phyloP scores from a whole-genome alignment of 2,797 vertebrate species.

The Psittacula echo region DNA sequence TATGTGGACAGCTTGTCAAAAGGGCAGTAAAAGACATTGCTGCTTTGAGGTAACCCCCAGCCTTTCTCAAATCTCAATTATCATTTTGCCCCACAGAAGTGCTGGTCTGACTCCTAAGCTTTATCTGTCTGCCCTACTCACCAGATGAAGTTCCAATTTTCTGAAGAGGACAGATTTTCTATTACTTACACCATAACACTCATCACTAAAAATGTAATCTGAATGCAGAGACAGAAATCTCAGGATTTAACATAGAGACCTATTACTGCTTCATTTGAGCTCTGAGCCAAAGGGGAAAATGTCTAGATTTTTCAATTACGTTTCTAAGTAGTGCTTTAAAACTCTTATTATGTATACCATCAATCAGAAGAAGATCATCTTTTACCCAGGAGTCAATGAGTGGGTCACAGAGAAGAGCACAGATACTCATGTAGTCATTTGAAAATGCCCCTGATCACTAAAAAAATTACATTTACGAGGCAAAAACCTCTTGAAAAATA shows the following conservation, averaged over 20 bases:
- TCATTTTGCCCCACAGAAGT: not conserved
- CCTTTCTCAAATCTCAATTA: not conserved
- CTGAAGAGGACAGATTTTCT: conserved; percentile 3
- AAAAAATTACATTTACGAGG: not conserved
- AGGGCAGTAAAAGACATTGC: not conserved
- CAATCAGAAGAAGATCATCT: not conserved
- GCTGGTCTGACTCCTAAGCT: not conserved
- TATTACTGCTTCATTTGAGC: conserved; percentile 5
- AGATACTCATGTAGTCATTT: not conserved
- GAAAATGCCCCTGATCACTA: not conserved
- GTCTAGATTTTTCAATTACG: not conserved
- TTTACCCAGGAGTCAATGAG: not conserved
- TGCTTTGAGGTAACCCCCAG: not conserved
- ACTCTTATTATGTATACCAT: not conserved
- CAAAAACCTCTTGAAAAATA: not conserved
- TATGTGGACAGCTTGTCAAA: not conserved
- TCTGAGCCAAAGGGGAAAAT: not conserved
- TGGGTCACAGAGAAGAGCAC: not conserved
- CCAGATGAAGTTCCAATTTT: not conserved
- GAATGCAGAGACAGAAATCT: not conserved
- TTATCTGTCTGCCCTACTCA: not conserved
- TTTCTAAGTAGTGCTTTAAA: not conserved
- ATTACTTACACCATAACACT: not conserved
- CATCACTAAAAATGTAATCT: not conserved
- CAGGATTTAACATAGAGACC: not conserved